Base-by-base conservation (phyloP, 1,140 invertebrate species). In the Ceratosolen solmsi region DNA sequence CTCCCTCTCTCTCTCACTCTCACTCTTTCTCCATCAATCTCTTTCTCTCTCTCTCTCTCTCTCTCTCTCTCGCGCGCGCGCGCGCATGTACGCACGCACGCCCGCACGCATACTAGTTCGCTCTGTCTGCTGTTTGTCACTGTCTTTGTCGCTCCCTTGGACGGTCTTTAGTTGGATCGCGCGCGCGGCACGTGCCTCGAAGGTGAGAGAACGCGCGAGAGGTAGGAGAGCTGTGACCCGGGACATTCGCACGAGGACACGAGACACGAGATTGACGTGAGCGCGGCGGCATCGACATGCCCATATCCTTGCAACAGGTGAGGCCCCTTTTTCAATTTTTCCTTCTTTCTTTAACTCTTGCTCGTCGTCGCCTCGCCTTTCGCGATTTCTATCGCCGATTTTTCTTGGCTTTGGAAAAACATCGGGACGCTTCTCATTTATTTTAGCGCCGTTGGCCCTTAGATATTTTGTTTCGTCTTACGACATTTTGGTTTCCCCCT, bases 261-360 rank as follows among this genome's bases (percentile, higher is more conserved):
- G 51, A 54, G 9, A 54, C 5, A 54, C 51, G 51, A 22, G 51
- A 54, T 54, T 15, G 51, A 22, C 51, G 9, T 15, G 9, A 5
- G 51, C 5, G 11, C 51, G n/a, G 20, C 51, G 51, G 20, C 51
- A 54, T 54, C 81, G 70, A 84, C 36, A 89, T 89, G 89, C 82
- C 86, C 36, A 86, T 84, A 11, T 74, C 87, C 46, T 82, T 86
- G 82, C 87, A 88, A 86, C 84, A 88, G 86, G 89, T 89, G 85
- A 87, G 81, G 7, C 38, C 85, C 11, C 7, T 25, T 58, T 77
- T 82, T 60, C 27, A n/a, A n/a, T n/a, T n/a, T n/a, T n/a, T 51
- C 46, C 11, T 38, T 33, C 51, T 74, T 74, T 75, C 65, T 4
- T 75, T 65, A 1, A 8, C 22, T n/a, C n/a, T n/a, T n/a, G 22